Conservation (phyloP, 2,888 invertebrate species). For the Blomia tropicalis region DNA sequence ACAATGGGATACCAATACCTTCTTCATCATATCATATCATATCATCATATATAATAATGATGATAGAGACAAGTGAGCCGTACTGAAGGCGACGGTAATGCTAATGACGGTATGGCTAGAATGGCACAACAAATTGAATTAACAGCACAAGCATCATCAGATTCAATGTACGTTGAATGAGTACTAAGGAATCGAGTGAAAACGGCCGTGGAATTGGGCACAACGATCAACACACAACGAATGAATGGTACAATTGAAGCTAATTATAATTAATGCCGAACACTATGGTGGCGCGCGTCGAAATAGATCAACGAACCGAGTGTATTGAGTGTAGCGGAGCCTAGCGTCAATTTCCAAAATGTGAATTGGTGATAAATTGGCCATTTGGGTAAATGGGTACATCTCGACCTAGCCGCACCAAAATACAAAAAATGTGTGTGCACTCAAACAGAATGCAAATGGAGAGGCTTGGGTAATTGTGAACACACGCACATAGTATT, state of each 20-base stretch:
- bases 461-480: background rate
- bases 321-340: too few relatives aligned
- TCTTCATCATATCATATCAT: too few relatives aligned
- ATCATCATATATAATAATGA: too few relatives aligned
- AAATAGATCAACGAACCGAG: background rate
- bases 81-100: background rate
- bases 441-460: constrained; percentile 2
- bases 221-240: background rate
- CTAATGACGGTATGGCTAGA: background rate
- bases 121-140: background rate
- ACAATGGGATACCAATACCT: background rate
- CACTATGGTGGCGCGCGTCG: background rate
- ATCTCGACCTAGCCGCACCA: too few relatives aligned
- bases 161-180: too few relatives aligned
- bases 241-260: background rate
- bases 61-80: background rate
- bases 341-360: too few relatives aligned
- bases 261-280: constrained; percentile 4
- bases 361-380: constrained; percentile 1
- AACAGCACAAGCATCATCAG: too few relatives aligned
- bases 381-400: too few relatives aligned
- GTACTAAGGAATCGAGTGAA: too few relatives aligned
- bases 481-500: too few relatives aligned
- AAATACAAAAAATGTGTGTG: background rate
- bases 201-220: too few relatives aligned